Evolutionary conservation across 2,888 invertebrate genomes (phyloP), one percentile per base, ranked within the genome.

Genomic region (Coleophora flavipennella): DNA sequence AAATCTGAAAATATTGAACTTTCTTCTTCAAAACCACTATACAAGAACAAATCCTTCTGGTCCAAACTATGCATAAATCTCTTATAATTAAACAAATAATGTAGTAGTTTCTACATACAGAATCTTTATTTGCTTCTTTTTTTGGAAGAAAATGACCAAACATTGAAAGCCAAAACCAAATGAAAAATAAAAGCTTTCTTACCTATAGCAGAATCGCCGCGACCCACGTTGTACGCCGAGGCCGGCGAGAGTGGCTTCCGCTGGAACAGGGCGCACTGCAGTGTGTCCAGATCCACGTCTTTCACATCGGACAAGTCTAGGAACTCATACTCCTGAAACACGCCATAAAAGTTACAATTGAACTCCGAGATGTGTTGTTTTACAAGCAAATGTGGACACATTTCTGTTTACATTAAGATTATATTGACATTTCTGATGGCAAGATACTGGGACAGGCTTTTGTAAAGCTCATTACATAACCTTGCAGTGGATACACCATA

Each of bases 281-380:
- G 85, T 65, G 87, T 86, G 67, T 84, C 85, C 58, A 87, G 83
- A 69, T 91, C 91, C 60, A 87, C 87, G 73, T 89, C 90, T 75
- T 89, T 90, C 68, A 91, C 88, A 78, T 89, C 90, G 71, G 87
- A 88, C 63, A 91, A 86, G 86, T 92, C 91, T 80, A 92, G 86
- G 86, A 91, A 92, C 81, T 91, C 88, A 84, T 89, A 87, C 74
- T 87, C 87, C 86, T 88, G 80, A 62, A 86, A 84, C 66, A 83
- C 55, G 66, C 55, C 72, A 72, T 62, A 47, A 8, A 50, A 43
- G 45, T 63, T 64, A 66, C 56, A 45, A 47, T 45, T 46, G 52
- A 33, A 51, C 41, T 51, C 32, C 27, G 40, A 43, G 25, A 20
- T 20, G 6, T 20, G 6, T 20, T 8, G 33, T 20, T 13, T 13